Evolutionary conservation across 2,888 invertebrate genomes (phyloP).

Genomic region (Aphrophora alni): DNA sequence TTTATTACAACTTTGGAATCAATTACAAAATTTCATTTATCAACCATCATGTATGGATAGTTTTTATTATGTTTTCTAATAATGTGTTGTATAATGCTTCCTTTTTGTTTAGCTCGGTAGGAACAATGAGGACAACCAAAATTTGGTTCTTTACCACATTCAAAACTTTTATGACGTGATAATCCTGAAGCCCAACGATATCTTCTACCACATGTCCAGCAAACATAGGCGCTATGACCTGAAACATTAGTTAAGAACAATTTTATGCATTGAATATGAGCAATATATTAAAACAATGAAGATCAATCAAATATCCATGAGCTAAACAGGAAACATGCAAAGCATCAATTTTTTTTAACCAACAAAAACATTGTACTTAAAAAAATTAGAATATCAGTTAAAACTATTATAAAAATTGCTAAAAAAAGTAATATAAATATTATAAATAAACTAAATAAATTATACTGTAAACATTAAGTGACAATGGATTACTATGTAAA

Average conservation of each 20-base stretch:
- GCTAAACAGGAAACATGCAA: not conserved
- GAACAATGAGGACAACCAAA: slow-evolving; percentile 39
- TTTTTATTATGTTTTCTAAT: slow-evolving; percentile 32
- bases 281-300: not conserved
- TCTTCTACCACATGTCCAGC: slow-evolving; percentile 40
- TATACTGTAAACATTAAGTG: no score
- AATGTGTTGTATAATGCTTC: slow-evolving; percentile 43
- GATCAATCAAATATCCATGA: not conserved
- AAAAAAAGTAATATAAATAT: no score
- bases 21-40: not conserved
- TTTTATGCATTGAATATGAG: not conserved
- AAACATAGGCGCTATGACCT: slow-evolving; percentile 20
- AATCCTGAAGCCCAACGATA: slow-evolving; percentile 41
- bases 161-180: slow-evolving; percentile 38
- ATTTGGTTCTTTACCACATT: slow-evolving; percentile 41
- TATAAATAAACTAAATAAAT: no score
- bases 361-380: no score
- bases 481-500: no score
- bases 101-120: slow-evolving; percentile 44
- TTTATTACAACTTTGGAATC: no score
- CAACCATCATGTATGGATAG: not conserved
- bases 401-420: no score
- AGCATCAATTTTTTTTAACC: not conserved
- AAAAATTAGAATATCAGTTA: no score
- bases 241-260: no score